Evolutionary conservation across 2,797 vertebrate genomes (phyloP), one percentile per base, ranked within the genome.

Genomic region (Neopelma chrysocephalum): DNA sequence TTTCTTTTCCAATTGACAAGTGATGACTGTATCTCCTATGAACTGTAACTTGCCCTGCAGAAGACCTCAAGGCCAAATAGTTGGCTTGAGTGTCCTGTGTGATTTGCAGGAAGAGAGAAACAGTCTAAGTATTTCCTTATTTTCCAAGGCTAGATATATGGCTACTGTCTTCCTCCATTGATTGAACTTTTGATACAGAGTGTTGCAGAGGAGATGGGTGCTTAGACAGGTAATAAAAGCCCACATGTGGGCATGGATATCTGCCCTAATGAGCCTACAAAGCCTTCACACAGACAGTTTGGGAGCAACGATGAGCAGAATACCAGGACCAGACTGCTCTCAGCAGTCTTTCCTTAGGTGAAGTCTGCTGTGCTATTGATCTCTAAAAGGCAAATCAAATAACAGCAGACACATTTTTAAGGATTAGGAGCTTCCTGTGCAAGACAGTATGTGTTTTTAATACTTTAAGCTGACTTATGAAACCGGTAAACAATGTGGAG

Each of bases 401-500:
- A 91, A 76, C 65, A 96, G 48, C 85, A 87, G 62, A 34, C 68
- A 92, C 95, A 93, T 93, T 97, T 97, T 90, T 83, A 90, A 96
- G 94, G 94, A 97, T 96, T 96, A 96, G 78, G 84, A 89, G 90
- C 87, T 97, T 96, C 91, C 96, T 84, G 62, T 90, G 72, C 88
- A 93, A 91, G 93, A 94, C 81, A 79, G 65, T 89, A 54, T 86
- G 69, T 89, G 70, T 89, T 96, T 96, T 97, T 96, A 95, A 94
- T 96, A 95, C 96, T 94, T 97, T 97, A 96, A 97, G 95, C 95
- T 91, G 93, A 94, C 87, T 96, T 93, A 86, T 18, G 22, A 94
- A 93, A 73, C 83, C 48, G 77, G 85, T 94, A 94, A 97, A 96
- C 83, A 97, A 85, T 73, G 92, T 57, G 72, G 45, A 94, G 57